Evolutionary conservation across 1,140 invertebrate species (phyloP).

Genomic region (Drosophila nigrodunni): DNA sequence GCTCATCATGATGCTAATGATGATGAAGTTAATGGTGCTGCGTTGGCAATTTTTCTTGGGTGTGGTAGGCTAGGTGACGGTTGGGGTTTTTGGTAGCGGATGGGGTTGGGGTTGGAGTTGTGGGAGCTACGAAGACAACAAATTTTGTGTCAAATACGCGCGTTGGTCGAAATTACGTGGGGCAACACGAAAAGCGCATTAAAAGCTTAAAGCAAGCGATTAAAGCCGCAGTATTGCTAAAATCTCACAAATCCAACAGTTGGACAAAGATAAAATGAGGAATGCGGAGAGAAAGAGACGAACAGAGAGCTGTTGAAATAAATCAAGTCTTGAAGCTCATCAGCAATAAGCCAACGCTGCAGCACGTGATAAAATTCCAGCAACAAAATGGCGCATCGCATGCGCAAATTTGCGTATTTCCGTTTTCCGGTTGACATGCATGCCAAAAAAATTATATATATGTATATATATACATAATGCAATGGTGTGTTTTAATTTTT

Average conservation of each 20-base stretch:
- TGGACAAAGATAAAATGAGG: too few relatives aligned
- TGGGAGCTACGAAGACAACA: background rate
- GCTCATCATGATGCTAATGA: conserved; percentile 14
- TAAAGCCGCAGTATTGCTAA: conserved; percentile 36
- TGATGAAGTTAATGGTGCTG: conserved; percentile 52
- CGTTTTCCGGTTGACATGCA: conserved; percentile 48
- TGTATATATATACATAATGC: conserved; percentile 28
- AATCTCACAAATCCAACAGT: conserved; percentile 1
- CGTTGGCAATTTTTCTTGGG: conserved; percentile 63
- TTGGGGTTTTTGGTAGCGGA: background rate
- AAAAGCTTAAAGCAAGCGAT: conserved; percentile 48
- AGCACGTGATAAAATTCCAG: conserved; percentile 42
- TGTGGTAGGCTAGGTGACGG: background rate
- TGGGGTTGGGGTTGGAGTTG: background rate
- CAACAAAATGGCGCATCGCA: conserved; percentile 26
- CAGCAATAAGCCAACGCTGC: conserved; percentile 41
- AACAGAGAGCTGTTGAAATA: conserved; percentile 4
- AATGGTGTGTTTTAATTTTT: conserved; percentile 25
- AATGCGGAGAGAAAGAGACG: background rate
- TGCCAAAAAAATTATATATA: conserved; percentile 16
- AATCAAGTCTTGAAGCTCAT: conserved; percentile 41
- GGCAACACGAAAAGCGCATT: conserved; percentile 54
- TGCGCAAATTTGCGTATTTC: conserved; percentile 62
- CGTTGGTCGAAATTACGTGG: conserved; percentile 35
- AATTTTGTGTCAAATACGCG: conserved; percentile 42